These are phyloP conservation scores for Emys orbicularis DNA, from an alignment of 2,797 vertebrate genomes.

Conservation along the genomic window DNA sequence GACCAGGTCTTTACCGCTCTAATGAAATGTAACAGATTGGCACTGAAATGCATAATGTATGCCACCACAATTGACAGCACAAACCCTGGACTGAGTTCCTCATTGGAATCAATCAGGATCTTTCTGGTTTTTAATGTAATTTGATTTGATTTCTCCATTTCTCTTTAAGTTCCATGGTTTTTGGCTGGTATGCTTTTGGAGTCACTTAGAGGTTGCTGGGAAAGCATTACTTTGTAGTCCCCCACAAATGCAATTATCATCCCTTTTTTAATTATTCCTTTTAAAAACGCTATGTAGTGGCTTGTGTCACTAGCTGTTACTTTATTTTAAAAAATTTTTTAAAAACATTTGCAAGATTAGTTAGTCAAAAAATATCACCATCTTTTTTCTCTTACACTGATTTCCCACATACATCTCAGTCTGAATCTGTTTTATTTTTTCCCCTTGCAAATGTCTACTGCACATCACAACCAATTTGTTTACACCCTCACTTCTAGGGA, in stretches of 20 bases:
- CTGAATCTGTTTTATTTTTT: not conserved
- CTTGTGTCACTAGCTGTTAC: not conserved
- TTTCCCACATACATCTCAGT: not conserved
- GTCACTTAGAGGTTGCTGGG: not conserved
- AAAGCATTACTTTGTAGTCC: not conserved
- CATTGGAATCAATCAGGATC: not conserved
- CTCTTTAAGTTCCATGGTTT: not conserved
- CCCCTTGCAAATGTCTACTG: not conserved
- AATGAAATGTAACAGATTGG: not conserved
- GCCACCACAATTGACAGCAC: not conserved
- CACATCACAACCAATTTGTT: not conserved
- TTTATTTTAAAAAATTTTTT: not conserved
- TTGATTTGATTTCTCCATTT: not conserved
- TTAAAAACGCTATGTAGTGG: not conserved
- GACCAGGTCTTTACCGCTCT: not conserved
- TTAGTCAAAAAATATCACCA: not conserved
- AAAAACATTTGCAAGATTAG: not conserved
- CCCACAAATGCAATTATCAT: not conserved
- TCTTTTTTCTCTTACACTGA: not conserved
- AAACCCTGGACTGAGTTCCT: not conserved
- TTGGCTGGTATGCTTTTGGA: not conserved
- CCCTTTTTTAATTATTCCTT: not conserved
- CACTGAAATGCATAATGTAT: not conserved
- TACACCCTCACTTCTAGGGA: not conserved
- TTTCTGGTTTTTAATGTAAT: not conserved